Base-by-base conservation (phyloP, 1,140 invertebrate species). In the Pteromalus puparum region DNA sequence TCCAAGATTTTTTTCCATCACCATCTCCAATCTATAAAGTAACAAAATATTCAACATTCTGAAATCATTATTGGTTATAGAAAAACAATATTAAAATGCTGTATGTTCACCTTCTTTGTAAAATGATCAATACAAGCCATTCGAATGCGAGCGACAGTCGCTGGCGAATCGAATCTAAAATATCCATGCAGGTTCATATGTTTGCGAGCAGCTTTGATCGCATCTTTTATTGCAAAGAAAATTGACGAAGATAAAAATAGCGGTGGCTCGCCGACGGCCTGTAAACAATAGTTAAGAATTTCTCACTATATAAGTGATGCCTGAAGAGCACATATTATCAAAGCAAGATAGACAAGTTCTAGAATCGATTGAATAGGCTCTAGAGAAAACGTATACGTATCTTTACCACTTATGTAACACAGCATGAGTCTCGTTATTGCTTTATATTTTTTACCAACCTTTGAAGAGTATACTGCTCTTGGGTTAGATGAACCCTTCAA, bases 231-330 rank as follows among this genome's bases (percentile, higher is more conserved):
- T 2, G 98, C 98, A 91, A 97, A 98, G 89, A 97, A 97, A 0
- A 95, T 95, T 0, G 97, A 96, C 26, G 96, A 94, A 0, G 97
- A 96, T 79, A 98, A 93, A 90, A 99, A 98, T 13, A 99, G 91
- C 0, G 98, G 98, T 10, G 98, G 98, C 91, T 99, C 98, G 1
- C 98, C 98, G 73, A 99, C 96, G 84, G 97, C 98, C 97, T 97
- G 87, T 74, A 88, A 80, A 65, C 0, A 34, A 70, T 42, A 42
- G 38, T 42, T 42, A 42, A 42, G 10, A 42, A 12, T 42, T 42
- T 6, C 38, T 42, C 9, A 10, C 7, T 42, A 42, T 9, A 42
- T 42, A 42, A 42, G 7, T 42, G 7, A 42, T 42, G 38, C 9
- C 6, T 42, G 38, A 42, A 42, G 9, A 42, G 38, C 38, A 42